These are phyloP conservation scores for Beris morrisii DNA, from an alignment of 2,888 invertebrate genomes.

Conservation along the genomic window DNA sequence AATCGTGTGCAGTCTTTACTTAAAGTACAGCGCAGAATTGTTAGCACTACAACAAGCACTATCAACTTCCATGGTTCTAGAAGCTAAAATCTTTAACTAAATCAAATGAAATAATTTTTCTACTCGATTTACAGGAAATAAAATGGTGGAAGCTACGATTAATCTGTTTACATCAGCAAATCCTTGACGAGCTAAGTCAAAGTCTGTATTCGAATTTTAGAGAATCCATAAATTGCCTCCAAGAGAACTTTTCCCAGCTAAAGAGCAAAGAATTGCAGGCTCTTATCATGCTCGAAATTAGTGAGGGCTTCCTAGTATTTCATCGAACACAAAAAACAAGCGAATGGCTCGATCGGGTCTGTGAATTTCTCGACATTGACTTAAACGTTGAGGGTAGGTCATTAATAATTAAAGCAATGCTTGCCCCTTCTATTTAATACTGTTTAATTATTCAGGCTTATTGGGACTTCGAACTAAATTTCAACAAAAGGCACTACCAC, in stretches of 20 bases:
- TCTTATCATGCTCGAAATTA: conserved; percentile 59
- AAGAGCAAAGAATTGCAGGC: conserved; percentile 53
- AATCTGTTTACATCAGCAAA: conserved; percentile 72
- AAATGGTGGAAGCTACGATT: conserved; percentile 73
- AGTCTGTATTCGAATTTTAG: conserved; percentile 60
- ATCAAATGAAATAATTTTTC: too few species aligned
- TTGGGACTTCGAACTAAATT: conserved; percentile 89
- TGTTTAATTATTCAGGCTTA: conserved; percentile 51
- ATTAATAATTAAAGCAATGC: not conserved
- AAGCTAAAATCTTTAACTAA: too few species aligned
- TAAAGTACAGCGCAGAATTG: too few species aligned
- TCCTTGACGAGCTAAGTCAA: conserved; percentile 75
- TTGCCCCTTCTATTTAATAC: not conserved
- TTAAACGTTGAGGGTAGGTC: conserved; percentile 68
- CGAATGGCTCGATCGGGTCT: conserved; percentile 66
- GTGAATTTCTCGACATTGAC: conserved; percentile 65
- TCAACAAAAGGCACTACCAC: conserved; percentile 80
- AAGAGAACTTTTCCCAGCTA: conserved; percentile 47
- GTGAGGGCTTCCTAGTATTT: conserved; percentile 73
- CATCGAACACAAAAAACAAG: conserved; percentile 72
- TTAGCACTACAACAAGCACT: too few species aligned
- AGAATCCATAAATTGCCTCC: conserved; percentile 41
- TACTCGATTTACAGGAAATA: conserved; percentile 43
- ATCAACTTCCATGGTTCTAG: too few species aligned
- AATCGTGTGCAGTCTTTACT: too few species aligned